These are phyloP conservation scores for Scartelaos histophorus DNA, from an alignment of 2,113 vertebrate species.

Conservation along the genomic window DNA sequence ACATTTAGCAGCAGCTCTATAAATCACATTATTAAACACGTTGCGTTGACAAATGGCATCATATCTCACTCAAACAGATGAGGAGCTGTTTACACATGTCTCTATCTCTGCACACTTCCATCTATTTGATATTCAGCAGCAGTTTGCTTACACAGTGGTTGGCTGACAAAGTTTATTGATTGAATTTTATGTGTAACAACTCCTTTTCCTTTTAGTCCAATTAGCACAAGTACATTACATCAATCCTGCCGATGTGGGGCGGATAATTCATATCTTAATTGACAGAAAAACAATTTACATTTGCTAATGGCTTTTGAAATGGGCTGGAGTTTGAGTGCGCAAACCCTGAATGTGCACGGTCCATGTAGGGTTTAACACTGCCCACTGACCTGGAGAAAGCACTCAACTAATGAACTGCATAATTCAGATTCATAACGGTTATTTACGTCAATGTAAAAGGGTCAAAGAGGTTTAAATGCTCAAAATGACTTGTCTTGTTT, in stretches of 20 bases:
- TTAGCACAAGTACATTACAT: constrained; percentile 67
- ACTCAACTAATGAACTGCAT: constrained; percentile 61
- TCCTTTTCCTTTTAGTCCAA: constrained; percentile 71
- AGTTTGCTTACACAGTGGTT: constrained; percentile 55
- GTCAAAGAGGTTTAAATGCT: too few relatives aligned
- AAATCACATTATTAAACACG: background rate
- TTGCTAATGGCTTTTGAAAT: constrained; percentile 68
- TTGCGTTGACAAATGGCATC: background rate
- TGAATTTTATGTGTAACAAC: constrained; percentile 59
- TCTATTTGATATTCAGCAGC: constrained; percentile 51
- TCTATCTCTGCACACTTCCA: constrained; percentile 44
- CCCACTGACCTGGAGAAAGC: constrained; percentile 51
- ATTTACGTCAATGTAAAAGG: constrained; percentile 24
- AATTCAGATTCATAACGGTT: constrained; percentile 43
- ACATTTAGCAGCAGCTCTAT: background rate
- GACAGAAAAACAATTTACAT: constrained; percentile 72
- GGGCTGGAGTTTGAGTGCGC: constrained; percentile 47
- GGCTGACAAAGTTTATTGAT: constrained; percentile 68
- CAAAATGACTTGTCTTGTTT: too few relatives aligned
- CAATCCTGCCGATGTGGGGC: constrained; percentile 54
- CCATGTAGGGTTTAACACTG: constrained; percentile 35
- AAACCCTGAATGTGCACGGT: constrained; percentile 15
- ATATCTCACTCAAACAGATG: background rate
- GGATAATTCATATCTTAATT: constrained; percentile 73
- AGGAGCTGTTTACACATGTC: constrained; percentile 31